These are phyloP conservation scores for Eupithecia pulchellata DNA, from an alignment of 2,888 invertebrate genomes.

Conservation along the genomic window DNA sequence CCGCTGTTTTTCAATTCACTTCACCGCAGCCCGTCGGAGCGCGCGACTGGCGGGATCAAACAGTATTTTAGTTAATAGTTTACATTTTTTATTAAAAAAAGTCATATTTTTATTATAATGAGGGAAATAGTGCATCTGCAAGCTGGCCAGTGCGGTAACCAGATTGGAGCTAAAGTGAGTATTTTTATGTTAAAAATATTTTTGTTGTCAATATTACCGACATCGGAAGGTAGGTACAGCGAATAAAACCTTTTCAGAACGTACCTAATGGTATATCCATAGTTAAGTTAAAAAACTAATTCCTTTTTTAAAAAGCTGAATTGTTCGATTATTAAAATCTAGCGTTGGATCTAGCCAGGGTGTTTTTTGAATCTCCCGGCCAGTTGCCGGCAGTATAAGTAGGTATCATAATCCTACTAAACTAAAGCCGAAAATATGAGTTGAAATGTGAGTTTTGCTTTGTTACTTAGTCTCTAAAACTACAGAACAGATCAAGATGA, in stretches of 20 bases:
- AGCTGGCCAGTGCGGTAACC: conserved; percentile 94
- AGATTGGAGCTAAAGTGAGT: conserved; percentile 89
- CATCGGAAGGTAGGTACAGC: too few species aligned
- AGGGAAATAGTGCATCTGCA: conserved; percentile 94
- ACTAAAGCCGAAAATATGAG: too few species aligned
- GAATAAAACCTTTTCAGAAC: not conserved
- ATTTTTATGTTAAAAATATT: conserved; percentile 28
- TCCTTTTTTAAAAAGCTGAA: too few species aligned
- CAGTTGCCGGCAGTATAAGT: too few species aligned
- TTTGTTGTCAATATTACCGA: not conserved
- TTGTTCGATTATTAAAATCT: not conserved
- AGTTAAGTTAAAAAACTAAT: not conserved
- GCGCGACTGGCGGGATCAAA: conserved; percentile 56
- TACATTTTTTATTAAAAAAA: conserved; percentile 47
- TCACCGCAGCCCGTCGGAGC: conserved; percentile 64
- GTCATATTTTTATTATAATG: conserved; percentile 80
- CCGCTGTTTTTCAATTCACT: conserved; percentile 65
- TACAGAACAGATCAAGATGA: too few species aligned
- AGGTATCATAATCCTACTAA: too few species aligned
- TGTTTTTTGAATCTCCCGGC: not conserved
- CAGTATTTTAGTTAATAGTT: conserved; percentile 53
- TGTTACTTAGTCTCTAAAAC: too few species aligned
- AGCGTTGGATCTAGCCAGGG: not conserved
- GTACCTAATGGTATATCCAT: not conserved
- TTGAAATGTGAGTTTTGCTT: too few species aligned